These are phyloP conservation scores for Acleris sparsana DNA, from an alignment of 2,888 invertebrate species.

Conservation along the genomic window DNA sequence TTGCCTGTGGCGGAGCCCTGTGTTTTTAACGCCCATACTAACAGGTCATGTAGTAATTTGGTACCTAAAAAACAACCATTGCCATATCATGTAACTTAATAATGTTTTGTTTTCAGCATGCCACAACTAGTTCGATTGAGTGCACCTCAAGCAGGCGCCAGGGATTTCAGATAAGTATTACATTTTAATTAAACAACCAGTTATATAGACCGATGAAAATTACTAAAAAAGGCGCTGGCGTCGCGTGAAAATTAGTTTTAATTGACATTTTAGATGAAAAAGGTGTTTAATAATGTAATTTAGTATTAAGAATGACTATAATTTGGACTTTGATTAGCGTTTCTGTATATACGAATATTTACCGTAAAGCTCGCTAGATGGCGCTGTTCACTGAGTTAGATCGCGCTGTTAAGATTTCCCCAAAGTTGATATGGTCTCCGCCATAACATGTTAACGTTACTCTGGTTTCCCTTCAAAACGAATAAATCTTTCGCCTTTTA, in stretches of 20 bases:
- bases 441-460: slow-evolving; percentile 46
- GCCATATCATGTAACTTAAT: not conserved
- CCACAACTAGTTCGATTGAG: slow-evolving; percentile 15
- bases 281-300: not conserved
- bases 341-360: slow-evolving; percentile 8
- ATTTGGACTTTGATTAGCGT: not conserved
- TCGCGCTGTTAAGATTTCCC: slow-evolving; percentile 26
- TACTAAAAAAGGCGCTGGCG: slow-evolving; percentile 22
- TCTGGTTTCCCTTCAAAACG: slow-evolving; percentile 87
- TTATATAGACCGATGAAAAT: slow-evolving; percentile 6
- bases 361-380: slow-evolving; percentile 13
- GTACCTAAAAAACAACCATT: no score
- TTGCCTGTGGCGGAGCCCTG: no score
- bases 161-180: slow-evolving; percentile 16
- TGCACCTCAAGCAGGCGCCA: slow-evolving; percentile 2
- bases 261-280: slow-evolving; percentile 1
- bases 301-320: not conserved
- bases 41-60: no score
- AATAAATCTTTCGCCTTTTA: slow-evolving; percentile 91
- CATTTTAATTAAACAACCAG: slow-evolving; percentile 5
- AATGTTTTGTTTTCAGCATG: slow-evolving; percentile 13
- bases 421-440: slow-evolving; percentile 2
- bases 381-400: slow-evolving; percentile 8
- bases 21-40: no score
- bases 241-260: slow-evolving; percentile 16